Conservation (phyloP, 1,140 invertebrate species). For the Phenacoccus solenopsis region DNA sequence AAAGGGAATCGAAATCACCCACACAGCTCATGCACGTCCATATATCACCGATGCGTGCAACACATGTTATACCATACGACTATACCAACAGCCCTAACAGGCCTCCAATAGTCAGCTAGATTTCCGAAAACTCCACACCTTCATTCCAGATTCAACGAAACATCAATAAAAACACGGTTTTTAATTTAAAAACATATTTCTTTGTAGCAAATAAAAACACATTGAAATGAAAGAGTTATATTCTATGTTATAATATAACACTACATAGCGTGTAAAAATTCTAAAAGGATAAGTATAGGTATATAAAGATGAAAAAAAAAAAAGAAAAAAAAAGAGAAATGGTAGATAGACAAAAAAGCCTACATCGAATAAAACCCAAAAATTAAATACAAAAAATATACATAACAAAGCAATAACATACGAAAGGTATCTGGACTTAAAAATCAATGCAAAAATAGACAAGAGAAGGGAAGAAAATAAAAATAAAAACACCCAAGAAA, state of each 20-base stretch:
- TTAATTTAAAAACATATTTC: background rate
- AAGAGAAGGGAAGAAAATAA: background rate
- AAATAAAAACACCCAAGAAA: background rate
- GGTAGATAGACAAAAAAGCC: constrained; percentile 1
- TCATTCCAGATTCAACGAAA: too few species aligned
- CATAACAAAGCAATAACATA: constrained; percentile 3
- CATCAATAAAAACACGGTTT: background rate
- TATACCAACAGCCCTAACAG: too few species aligned
- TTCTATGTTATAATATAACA: background rate
- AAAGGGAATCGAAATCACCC: too few species aligned
- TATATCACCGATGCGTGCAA: too few species aligned
- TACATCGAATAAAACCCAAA: background rate
- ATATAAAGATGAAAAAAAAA: constrained; percentile 1
- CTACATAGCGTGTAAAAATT: constrained; percentile 1
- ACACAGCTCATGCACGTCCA: too few species aligned
- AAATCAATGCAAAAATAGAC: background rate
- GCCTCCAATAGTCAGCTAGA: too few species aligned
- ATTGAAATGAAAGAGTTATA: constrained; percentile 3
- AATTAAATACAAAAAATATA: constrained; percentile 4
- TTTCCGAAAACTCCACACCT: too few species aligned
- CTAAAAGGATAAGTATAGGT: background rate
- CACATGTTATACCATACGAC: too few species aligned
- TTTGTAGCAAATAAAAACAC: background rate
- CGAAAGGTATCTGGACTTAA: background rate
- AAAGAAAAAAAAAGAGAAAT: background rate